These are phyloP conservation scores for Heterodera carotae DNA, from an alignment of 1,140 invertebrate genomes.

Conservation along the genomic window DNA sequence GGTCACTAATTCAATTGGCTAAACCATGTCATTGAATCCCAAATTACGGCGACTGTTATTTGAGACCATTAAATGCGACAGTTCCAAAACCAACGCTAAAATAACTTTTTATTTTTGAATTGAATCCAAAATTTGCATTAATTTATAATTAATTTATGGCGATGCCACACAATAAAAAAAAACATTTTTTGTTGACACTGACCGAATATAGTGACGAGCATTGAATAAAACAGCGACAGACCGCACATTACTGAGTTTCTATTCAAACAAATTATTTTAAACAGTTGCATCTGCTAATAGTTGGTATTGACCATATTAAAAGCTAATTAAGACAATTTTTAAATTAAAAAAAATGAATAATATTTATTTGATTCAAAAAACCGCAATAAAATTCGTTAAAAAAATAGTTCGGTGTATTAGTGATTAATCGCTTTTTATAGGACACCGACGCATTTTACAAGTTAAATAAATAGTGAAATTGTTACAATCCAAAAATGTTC, in stretches of 20 bases:
- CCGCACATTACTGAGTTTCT: conserved; percentile 61
- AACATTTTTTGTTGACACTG: too few relatives aligned
- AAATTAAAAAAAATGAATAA: neutral
- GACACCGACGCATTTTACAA: too few relatives aligned
- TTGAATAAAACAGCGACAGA: conserved; percentile 58
- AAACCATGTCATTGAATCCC: conserved; percentile 50
- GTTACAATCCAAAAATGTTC: too few relatives aligned
- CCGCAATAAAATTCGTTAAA: too few relatives aligned
- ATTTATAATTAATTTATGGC: too few relatives aligned
- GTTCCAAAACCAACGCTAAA: conserved; percentile 55
- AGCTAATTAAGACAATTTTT: neutral
- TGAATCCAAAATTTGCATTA: neutral
- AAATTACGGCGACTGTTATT: conserved; percentile 41
- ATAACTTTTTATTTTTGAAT: neutral
- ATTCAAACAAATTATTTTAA: neutral
- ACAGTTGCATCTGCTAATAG: too few relatives aligned
- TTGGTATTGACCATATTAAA: too few relatives aligned
- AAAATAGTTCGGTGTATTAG: too few relatives aligned
- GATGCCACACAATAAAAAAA: too few relatives aligned
- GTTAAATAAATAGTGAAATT: too few relatives aligned
- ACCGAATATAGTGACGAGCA: conserved; percentile 60
- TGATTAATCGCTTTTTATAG: too few relatives aligned
- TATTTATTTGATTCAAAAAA: too few relatives aligned
- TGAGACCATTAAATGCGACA: conserved; percentile 54
- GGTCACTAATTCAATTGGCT: conserved; percentile 30